A percentile compares a stretch with the other conserved stretches of the same genome.
These are phyloP conservation scores for Centropyge bicolor DNA, from an alignment of 2,797 vertebrate species.

Conservation along the genomic window DNA sequence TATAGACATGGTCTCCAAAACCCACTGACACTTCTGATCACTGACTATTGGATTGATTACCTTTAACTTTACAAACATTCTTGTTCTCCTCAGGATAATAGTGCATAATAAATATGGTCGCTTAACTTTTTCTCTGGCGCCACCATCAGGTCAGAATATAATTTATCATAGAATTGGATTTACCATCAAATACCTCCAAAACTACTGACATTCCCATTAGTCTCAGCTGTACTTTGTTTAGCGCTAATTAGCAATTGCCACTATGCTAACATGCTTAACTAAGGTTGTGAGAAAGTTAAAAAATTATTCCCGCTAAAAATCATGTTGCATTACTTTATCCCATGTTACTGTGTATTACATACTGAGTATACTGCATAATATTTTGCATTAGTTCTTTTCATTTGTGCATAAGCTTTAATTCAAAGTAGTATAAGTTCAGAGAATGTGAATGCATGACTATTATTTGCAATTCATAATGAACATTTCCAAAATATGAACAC, in stretches of 20 bases:
- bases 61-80: no score
- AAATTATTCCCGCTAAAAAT: background rate
- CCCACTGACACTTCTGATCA: background rate
- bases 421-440: background rate
- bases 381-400: no score
- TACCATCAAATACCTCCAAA: background rate
- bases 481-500: conserved; percentile 4
- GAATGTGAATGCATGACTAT: conserved; percentile 27
- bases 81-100: no score
- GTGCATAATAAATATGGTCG: no score
- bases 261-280: background rate
- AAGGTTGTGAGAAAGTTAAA: background rate
- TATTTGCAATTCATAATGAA: conserved; percentile 19
- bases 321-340: no score
- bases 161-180: no score
- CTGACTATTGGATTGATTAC: background rate
- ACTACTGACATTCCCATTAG: background rate
- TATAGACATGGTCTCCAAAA: background rate
- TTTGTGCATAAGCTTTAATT: background rate
- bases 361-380: background rate
- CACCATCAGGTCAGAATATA: background rate
- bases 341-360: background rate
- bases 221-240: background rate
- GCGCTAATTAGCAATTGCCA: background rate
- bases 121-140: background rate